These are phyloP conservation scores for Labeo catla DNA, from an alignment of 2,113 vertebrate genomes.

Conservation along the genomic window DNA sequence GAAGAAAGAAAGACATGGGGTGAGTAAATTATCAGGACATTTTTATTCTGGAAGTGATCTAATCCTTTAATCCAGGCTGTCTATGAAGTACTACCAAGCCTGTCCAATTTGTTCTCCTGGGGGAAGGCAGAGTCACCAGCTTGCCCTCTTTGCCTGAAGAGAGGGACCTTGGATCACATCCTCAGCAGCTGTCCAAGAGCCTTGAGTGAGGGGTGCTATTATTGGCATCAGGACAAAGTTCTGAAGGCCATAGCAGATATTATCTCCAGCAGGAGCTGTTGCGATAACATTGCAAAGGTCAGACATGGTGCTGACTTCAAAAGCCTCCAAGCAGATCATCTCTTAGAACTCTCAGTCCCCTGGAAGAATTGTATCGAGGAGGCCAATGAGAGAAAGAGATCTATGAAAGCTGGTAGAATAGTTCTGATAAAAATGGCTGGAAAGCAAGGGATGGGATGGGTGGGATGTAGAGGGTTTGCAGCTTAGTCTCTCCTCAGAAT, in stretches of 20 bases:
- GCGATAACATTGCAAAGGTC: background rate
- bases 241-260: background rate
- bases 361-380: background rate
- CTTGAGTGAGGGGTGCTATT: background rate
- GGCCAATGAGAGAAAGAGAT: no score
- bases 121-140: background rate
- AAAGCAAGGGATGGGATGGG: background rate
- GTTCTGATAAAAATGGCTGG: background rate
- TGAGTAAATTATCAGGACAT: no score
- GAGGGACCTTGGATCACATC: background rate
- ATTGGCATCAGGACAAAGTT: background rate
- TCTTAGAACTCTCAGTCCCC: background rate
- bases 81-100: background rate
- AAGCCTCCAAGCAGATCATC: background rate
- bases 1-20: no score
- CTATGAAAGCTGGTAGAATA: background rate
- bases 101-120: no score
- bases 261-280: background rate
- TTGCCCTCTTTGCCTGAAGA: background rate
- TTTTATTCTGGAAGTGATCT: no score
- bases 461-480: background rate
- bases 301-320: background rate
- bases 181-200: background rate
- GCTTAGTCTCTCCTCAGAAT: background rate
- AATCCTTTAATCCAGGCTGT: background rate